A percentile compares a stretch with the other conserved stretches of the same genome.
These are phyloP conservation scores for Semaprochilodus insignis DNA, from an alignment of 2,797 vertebrate species.

Conservation along the genomic window DNA sequence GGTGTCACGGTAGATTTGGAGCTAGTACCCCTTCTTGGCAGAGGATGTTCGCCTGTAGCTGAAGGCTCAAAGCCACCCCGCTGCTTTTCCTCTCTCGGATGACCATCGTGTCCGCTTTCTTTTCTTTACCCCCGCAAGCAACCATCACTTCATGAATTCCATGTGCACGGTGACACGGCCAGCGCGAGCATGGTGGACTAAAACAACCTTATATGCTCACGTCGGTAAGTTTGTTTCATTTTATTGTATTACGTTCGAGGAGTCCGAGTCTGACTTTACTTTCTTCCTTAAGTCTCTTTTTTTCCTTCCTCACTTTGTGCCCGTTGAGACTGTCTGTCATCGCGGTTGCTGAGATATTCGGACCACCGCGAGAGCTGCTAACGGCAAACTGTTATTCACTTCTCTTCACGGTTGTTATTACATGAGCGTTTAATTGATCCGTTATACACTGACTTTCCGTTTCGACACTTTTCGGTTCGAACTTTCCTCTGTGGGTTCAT, in stretches of 20 bases:
- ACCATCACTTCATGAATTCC: conserved; percentile 60
- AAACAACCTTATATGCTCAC: background rate
- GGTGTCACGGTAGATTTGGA: conserved; percentile 43
- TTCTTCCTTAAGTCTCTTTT: background rate
- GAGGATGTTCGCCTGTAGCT: conserved; percentile 55
- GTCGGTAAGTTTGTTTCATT: conserved; percentile 16
- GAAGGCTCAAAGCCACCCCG: conserved; percentile 57
- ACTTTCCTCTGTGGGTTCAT: conserved; percentile 25
- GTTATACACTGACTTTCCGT: too few relatives aligned
- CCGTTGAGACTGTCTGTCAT: background rate
- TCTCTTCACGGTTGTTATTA: too few relatives aligned
- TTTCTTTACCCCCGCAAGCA: conserved; percentile 54
- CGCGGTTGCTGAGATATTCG: background rate
- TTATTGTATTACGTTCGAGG: too few relatives aligned
- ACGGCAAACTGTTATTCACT: background rate
- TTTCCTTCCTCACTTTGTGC: background rate
- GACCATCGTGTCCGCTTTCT: conserved; percentile 62
- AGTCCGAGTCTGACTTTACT: background rate
- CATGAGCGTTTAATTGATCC: too few relatives aligned
- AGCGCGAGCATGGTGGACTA: conserved; percentile 45
- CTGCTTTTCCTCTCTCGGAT: conserved; percentile 59
- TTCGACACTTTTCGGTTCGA: too few relatives aligned
- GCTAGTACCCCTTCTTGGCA: conserved; percentile 44
- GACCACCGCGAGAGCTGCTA: background rate
- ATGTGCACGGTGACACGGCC: conserved; percentile 50